Evolutionary conservation across 1,140 invertebrate genomes (phyloP).

Genomic region (Tachypleus tridentatus): DNA sequence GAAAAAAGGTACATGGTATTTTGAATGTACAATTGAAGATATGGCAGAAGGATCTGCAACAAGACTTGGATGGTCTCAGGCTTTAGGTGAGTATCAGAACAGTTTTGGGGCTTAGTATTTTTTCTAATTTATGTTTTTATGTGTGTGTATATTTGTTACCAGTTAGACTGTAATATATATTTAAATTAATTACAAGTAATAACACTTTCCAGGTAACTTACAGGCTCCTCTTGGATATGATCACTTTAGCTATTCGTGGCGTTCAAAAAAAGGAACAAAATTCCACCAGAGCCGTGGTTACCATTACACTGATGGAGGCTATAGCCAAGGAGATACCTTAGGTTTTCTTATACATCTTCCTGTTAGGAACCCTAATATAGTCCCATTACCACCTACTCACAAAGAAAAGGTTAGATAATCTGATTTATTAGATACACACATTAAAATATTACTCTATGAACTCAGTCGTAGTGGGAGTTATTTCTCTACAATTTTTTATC

Average conservation of each 20-base stretch:
- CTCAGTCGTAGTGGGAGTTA: too few relatives aligned
- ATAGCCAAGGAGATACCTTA: conserved; percentile 83
- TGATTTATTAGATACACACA: too few relatives aligned
- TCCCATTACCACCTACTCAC: conserved; percentile 69
- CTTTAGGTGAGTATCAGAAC: conserved; percentile 31
- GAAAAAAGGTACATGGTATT: conserved; percentile 81
- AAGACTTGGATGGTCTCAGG: conserved; percentile 85
- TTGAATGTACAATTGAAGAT: conserved; percentile 83
- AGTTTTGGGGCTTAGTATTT: neutral
- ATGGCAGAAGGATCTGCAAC: conserved; percentile 86
- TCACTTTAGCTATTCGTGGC: conserved; percentile 97
- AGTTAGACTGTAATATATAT: neutral
- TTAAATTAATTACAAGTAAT: neutral
- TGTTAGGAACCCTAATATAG: conserved; percentile 36
- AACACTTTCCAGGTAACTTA: conserved; percentile 68
- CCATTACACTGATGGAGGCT: conserved; percentile 65
- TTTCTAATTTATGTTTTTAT: neutral
- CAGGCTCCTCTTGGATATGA: conserved; percentile 81
- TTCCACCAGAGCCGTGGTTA: conserved; percentile 93
- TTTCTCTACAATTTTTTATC: too few relatives aligned
- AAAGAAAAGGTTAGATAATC: conserved; percentile 66
- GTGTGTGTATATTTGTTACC: neutral
- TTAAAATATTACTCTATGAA: too few relatives aligned
- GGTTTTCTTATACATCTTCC: conserved; percentile 77
- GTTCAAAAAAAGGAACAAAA: conserved; percentile 73